Percentiles rank a stretch among this genome's conserved stretches.
Conservation (phyloP, 2,888 invertebrate species). For the Mythimna loreyi region DNA sequence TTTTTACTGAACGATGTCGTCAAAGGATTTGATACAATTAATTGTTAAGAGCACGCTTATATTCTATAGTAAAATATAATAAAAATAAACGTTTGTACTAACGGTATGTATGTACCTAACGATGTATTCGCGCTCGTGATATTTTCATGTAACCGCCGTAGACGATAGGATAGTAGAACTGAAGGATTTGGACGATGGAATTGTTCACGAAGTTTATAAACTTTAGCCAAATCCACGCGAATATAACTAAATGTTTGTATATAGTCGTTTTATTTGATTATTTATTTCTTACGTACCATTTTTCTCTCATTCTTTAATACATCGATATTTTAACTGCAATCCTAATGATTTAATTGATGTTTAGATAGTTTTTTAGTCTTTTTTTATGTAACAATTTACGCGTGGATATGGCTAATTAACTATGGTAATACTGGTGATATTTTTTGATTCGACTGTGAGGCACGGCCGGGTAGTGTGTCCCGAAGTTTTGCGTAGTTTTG, state of each 20-base stretch:
- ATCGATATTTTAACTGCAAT: constrained; percentile 62
- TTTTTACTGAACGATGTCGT: constrained; percentile 84
- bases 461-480: constrained; percentile 64
- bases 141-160: constrained; percentile 85
- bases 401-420: constrained; percentile 73
- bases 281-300: constrained; percentile 73
- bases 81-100: constrained; percentile 75
- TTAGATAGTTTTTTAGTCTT: constrained; percentile 60
- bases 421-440: constrained; percentile 80
- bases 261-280: constrained; percentile 75
- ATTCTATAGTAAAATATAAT: constrained; percentile 76
- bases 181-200: constrained; percentile 82
- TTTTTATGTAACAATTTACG: constrained; percentile 61
- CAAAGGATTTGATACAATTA: constrained; percentile 87
- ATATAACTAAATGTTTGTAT: constrained; percentile 74
- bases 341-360: constrained; percentile 69
- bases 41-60: constrained; percentile 87
- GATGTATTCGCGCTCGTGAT: constrained; percentile 87
- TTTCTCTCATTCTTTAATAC: constrained; percentile 64
- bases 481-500: constrained; percentile 66
- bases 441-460: constrained; percentile 74
- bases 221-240: constrained; percentile 73
- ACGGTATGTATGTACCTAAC: constrained; percentile 78
- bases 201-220: constrained; percentile 64
- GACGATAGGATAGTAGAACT: constrained; percentile 67